Percentiles rank a stretch among this genome's conserved stretches.
These are phyloP conservation scores for Teleogryllus oceanicus DNA, from an alignment of 2,888 invertebrate genomes.

Conservation along the genomic window DNA sequence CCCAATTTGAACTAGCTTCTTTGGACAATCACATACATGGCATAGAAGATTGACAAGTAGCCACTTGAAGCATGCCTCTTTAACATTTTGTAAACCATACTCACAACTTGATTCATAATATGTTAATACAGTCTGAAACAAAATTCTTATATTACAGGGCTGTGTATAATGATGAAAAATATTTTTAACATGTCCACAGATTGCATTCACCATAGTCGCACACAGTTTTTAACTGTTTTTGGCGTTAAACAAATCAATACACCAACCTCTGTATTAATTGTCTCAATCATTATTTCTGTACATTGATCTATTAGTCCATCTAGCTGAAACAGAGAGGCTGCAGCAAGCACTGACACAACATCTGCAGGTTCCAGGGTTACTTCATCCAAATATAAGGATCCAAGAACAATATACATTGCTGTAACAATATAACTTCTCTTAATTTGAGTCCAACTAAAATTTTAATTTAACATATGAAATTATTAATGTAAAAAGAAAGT, in stretches of 20 bases:
- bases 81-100: slow-evolving; percentile 63
- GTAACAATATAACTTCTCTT: slow-evolving; percentile 40
- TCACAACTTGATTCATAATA: slow-evolving; percentile 66
- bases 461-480: not conserved
- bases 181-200: not conserved
- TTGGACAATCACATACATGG: slow-evolving; percentile 55
- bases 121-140: slow-evolving; percentile 59
- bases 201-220: not conserved
- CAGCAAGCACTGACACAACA: slow-evolving; percentile 65
- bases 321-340: slow-evolving; percentile 70
- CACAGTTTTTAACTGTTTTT: too few relatives aligned
- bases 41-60: slow-evolving; percentile 65
- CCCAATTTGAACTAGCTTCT: slow-evolving; percentile 58
- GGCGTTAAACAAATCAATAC: not conserved
- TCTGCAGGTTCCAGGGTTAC: slow-evolving; percentile 64
- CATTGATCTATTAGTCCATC: slow-evolving; percentile 72
- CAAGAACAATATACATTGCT: slow-evolving; percentile 68
- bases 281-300: slow-evolving; percentile 68
- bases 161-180: not conserved
- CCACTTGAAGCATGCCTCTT: slow-evolving; percentile 65
- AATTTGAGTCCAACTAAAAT: not conserved
- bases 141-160: slow-evolving; percentile 32
- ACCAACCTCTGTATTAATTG: slow-evolving; percentile 60
- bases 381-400: slow-evolving; percentile 73
- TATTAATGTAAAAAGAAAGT: slow-evolving; percentile 36